These are phyloP conservation scores for Melitaea cinxia DNA, from an alignment of 1,140 invertebrate species.

Conservation along the genomic window DNA sequence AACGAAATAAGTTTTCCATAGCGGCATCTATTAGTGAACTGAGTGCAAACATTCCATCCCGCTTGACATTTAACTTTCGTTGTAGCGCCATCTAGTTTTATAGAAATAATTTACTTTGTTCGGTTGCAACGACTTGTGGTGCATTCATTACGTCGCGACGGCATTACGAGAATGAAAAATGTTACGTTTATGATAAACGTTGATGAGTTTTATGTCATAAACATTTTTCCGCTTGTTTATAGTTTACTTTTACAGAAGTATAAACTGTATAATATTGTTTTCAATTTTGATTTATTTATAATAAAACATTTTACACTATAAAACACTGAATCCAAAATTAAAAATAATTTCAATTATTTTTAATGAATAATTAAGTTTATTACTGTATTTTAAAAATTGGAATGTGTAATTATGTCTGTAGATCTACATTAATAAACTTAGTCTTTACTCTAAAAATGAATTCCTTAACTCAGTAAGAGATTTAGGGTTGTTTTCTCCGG, in stretches of 20 bases:
- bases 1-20: neutral
- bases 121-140: constrained; percentile 42
- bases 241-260: neutral
- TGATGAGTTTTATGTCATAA: constrained; percentile 3
- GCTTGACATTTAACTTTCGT: constrained; percentile 27
- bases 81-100: constrained; percentile 55
- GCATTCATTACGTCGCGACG: constrained; percentile 33
- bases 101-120: constrained; percentile 42
- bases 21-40: constrained; percentile 32
- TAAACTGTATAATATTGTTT: neutral
- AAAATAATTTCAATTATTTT: too few relatives aligned
- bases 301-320: too few relatives aligned
- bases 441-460: too few relatives aligned
- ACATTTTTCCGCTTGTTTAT: neutral
- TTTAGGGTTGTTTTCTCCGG: too few relatives aligned
- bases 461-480: too few relatives aligned
- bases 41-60: constrained; percentile 3
- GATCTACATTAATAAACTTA: too few relatives aligned
- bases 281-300: too few relatives aligned
- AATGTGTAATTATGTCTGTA: too few relatives aligned
- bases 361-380: too few relatives aligned
- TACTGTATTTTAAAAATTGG: too few relatives aligned
- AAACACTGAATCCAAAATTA: too few relatives aligned
- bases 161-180: constrained; percentile 18
- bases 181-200: neutral